Conservation (phyloP, 2,113 vertebrate genomes). For the Sclerurus mexicanus region DNA sequence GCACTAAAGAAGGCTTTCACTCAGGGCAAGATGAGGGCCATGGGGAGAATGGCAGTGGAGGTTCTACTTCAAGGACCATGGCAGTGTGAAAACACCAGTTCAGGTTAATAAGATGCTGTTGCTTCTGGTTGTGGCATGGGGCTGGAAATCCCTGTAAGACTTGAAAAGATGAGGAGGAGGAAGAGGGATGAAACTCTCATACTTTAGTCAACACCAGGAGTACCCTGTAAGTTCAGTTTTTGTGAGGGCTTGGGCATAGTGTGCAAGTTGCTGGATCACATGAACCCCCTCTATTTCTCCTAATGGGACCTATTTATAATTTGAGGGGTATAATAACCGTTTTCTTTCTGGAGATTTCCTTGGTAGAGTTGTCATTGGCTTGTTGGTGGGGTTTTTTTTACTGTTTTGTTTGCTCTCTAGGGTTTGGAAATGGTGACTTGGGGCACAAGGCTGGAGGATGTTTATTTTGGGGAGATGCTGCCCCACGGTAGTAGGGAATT, state of each 20-base stretch:
- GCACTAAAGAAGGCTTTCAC: accelerated
- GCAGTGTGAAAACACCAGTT: not conserved
- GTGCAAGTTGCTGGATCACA: not conserved
- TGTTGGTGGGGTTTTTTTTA: not conserved
- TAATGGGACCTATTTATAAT: not conserved
- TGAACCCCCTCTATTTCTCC: not conserved
- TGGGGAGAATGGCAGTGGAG: not conserved
- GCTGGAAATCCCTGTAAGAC: not conserved
- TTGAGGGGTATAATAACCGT: not conserved
- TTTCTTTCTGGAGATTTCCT: not conserved
- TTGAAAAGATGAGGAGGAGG: not conserved
- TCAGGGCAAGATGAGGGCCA: not conserved
- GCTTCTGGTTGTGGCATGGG: not conserved
- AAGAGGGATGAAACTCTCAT: not conserved
- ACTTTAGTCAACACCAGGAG: not conserved
- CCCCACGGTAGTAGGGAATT: accelerated
- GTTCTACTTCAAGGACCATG: accelerated
- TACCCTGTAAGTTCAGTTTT: not conserved
- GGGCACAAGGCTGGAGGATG: not conserved
- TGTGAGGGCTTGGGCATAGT: not conserved
- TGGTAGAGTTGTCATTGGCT: not conserved
- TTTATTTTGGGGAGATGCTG: not conserved
- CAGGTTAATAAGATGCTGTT: not conserved
- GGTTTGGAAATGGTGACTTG: not conserved
- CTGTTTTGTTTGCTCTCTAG: not conserved